A percentile compares a stretch with the other conserved stretches of the same genome.
phyloP scores from a whole-genome alignment of 1,140 invertebrate genomes.

The Penaeus indicus region DNA sequence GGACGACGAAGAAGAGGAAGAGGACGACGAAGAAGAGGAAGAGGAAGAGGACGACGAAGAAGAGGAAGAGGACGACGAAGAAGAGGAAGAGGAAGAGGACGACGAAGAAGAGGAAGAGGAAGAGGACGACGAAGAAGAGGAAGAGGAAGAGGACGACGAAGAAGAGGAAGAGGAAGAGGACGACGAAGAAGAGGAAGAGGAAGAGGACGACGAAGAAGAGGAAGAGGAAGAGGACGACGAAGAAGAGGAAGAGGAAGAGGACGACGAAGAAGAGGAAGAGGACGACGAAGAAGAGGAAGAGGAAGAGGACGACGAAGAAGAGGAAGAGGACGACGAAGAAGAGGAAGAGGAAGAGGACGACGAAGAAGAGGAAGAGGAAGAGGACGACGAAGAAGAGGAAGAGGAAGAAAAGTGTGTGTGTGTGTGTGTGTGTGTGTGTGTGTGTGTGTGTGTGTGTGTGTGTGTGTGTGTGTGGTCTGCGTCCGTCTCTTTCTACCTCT shows the following conservation, averaged over 20 bases:
- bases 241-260: neutral
- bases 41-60: too few species aligned
- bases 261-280: neutral
- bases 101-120: neutral
- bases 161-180: too few species aligned
- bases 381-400: neutral
- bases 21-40: too few species aligned
- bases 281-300: too few species aligned
- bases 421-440: constrained; percentile 37
- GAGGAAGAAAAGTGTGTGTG: neutral
- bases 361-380: neutral
- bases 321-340: too few species aligned
- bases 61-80: too few species aligned
- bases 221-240: neutral
- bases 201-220: neutral
- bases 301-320: too few species aligned
- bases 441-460: constrained; percentile 32
- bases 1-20: neutral
- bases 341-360: neutral
- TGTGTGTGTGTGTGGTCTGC: neutral
- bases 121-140: neutral
- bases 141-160: too few species aligned
- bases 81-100: neutral
- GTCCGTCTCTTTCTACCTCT: too few species aligned
- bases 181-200: too few species aligned